These are phyloP conservation scores for Merodon equestris DNA, from an alignment of 2,888 invertebrate species.

Conservation along the genomic window DNA sequence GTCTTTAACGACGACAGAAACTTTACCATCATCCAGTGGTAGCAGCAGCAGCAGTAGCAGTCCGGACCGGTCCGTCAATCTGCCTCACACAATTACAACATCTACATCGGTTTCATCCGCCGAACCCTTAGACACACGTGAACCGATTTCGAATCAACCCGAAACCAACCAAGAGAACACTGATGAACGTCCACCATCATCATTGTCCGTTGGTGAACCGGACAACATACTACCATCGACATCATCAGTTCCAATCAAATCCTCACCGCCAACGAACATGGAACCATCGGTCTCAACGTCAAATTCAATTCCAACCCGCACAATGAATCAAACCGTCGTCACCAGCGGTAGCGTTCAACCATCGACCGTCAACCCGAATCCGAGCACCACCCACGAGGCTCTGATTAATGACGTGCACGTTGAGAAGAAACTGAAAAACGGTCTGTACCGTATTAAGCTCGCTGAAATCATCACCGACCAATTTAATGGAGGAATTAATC, in stretches of 20 bases:
- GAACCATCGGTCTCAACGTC: conserved; percentile 40
- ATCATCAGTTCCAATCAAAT: conserved; percentile 29
- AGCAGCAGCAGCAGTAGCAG: conserved; percentile 13
- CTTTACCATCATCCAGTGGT: conserved; percentile 23
- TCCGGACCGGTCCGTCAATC: conserved; percentile 20
- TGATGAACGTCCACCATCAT: conserved; percentile 66
- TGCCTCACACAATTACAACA: conserved; percentile 35
- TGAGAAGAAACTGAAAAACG: conserved; percentile 72
- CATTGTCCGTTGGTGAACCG: conserved; percentile 38
- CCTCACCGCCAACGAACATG: conserved; percentile 17
- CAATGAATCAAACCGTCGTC: conserved; percentile 51
- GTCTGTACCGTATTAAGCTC: conserved; percentile 76
- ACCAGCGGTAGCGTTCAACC: too few relatives aligned
- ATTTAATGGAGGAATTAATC: conserved; percentile 69
- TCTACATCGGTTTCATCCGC: conserved; percentile 46
- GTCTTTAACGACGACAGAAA: conserved; percentile 49
- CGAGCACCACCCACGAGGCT: conserved; percentile 58
- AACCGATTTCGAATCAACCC: conserved; percentile 65
- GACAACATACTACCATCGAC: conserved; percentile 13
- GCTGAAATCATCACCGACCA: conserved; percentile 74
- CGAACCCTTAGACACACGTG: conserved; percentile 59
- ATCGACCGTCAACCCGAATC: conserved; percentile 30
- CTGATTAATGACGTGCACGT: conserved; percentile 70
- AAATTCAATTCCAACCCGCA: conserved; percentile 34
- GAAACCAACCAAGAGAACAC: conserved; percentile 68